Percentiles rank a stretch among this genome's conserved stretches.
These are phyloP conservation scores for Macaca nemestrina DNA, from an alignment of 2,113 vertebrate species.

Conservation along the genomic window DNA sequence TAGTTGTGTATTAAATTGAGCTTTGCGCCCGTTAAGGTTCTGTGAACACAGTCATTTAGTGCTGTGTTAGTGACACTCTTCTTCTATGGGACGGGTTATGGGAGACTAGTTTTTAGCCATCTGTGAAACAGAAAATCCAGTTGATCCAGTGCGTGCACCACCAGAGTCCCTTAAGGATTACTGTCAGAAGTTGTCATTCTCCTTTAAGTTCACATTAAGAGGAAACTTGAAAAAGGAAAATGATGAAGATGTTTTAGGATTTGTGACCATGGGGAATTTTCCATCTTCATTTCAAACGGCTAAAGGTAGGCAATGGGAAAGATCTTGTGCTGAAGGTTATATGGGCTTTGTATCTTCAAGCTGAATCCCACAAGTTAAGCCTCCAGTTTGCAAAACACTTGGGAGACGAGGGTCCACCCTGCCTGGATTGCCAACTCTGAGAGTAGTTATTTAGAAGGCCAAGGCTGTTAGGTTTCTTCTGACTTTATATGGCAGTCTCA, in stretches of 20 bases:
- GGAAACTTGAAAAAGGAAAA: not conserved
- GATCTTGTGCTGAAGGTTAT: not conserved
- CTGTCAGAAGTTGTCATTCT: not conserved
- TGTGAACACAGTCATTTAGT: not conserved
- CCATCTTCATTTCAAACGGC: slow-evolving; percentile 15
- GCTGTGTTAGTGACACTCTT: not conserved
- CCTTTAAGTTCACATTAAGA: not conserved
- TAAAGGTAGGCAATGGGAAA: not conserved
- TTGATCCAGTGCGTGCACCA: not conserved
- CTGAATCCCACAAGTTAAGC: not conserved
- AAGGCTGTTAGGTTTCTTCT: not conserved
- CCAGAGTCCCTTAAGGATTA: not conserved
- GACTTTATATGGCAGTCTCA: not conserved
- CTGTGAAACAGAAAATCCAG: slow-evolving; percentile 1
- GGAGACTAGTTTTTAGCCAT: not conserved
- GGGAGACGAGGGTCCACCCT: not conserved
- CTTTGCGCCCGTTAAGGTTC: not conserved
- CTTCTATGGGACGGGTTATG: not conserved
- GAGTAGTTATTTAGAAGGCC: not conserved
- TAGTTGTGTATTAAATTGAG: not conserved
- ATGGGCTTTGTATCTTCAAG: not conserved
- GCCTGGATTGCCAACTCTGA: not conserved
- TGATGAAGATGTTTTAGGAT: not conserved
- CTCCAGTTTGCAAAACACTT: not conserved
- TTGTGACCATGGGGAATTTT: not conserved